Evolutionary conservation across 2,113 vertebrate species (phyloP).

Genomic region (Delphinapterus leucas): DNA sequence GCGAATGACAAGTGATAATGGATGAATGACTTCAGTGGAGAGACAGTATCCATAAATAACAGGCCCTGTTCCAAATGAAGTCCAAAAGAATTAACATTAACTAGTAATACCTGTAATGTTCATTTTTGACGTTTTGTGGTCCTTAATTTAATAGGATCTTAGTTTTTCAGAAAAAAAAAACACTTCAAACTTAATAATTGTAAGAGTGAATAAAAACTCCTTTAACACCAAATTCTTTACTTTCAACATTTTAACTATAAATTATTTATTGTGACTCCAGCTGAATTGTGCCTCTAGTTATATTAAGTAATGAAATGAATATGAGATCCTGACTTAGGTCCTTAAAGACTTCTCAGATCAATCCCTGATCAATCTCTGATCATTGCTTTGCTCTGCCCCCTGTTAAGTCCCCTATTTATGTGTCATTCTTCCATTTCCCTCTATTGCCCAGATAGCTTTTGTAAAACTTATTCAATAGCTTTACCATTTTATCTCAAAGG

Average conservation of each 20-base stretch:
- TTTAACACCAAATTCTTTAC: background rate
- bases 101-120: background rate
- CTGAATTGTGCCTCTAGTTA: background rate
- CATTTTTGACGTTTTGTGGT: background rate
- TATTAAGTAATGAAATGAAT: background rate
- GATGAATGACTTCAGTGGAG: slow-evolving; percentile 61
- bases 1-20: slow-evolving; percentile 48
- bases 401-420: background rate
- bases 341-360: background rate
- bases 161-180: background rate
- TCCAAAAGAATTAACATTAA: slow-evolving; percentile 35
- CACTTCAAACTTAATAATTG: background rate
- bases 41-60: background rate
- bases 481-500: background rate
- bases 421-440: background rate
- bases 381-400: background rate
- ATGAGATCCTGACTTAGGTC: background rate
- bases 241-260: background rate
- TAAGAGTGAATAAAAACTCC: background rate
- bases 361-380: background rate
- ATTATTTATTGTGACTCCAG: background rate
- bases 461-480: background rate
- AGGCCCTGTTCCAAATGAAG: slow-evolving; percentile 48
- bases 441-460: background rate
- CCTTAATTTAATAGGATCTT: background rate